Percentiles rank a stretch among this genome's conserved stretches.
phyloP scores from a whole-genome alignment of 2,888 invertebrate genomes.

The Campoplex nolae region DNA sequence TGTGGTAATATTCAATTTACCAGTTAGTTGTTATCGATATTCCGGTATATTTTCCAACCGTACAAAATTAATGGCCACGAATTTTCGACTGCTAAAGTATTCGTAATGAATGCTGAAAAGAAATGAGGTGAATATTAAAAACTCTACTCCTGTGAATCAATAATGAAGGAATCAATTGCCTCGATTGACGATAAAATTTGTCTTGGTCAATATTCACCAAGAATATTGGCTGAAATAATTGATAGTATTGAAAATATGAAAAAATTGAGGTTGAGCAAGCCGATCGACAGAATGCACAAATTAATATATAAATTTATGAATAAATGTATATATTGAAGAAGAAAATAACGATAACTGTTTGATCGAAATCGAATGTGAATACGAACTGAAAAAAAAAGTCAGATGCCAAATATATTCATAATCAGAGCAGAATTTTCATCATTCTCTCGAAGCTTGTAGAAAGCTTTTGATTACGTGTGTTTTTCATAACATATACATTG shows the following conservation, averaged over 20 bases:
- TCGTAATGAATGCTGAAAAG: neutral
- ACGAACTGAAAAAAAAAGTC: neutral
- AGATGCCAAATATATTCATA: neutral
- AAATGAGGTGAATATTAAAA: too few relatives aligned
- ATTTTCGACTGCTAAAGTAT: too few relatives aligned
- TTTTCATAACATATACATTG: constrained; percentile 29
- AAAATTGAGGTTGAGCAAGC: neutral
- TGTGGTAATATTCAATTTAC: neutral
- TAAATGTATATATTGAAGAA: too few relatives aligned
- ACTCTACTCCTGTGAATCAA: too few relatives aligned
- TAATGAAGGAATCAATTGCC: neutral
- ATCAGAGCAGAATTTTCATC: neutral
- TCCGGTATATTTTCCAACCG: neutral
- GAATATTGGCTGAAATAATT: neutral
- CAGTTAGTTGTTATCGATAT: neutral
- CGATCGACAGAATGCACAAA: neutral
- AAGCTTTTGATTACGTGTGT: constrained; percentile 14
- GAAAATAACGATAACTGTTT: neutral
- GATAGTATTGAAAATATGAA: neutral
- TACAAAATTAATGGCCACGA: too few relatives aligned
- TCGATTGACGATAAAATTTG: neutral
- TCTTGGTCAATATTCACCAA: neutral
- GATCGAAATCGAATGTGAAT: neutral
- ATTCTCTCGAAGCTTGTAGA: neutral
- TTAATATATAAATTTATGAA: too few relatives aligned